Percentiles rank a stretch among this genome's conserved stretches.
phyloP scores from a whole-genome alignment of 2,797 vertebrate genomes.

The Ctenopoma kingsleyae region DNA sequence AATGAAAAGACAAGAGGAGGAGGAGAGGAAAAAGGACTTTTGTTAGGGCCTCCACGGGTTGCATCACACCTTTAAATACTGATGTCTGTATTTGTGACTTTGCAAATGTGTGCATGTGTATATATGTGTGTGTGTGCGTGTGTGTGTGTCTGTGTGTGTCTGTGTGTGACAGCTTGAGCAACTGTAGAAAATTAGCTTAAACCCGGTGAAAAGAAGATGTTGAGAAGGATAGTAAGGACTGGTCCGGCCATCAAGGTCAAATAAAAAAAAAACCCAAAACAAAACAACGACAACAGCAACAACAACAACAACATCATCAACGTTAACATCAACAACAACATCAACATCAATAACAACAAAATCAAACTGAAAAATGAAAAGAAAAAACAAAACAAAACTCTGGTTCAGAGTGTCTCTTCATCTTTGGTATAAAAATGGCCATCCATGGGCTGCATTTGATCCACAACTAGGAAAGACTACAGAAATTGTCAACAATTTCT shows the following conservation, averaged over 20 bases:
- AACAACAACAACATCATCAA: constrained; percentile 74
- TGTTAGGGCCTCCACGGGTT: constrained; percentile 47
- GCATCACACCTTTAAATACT: constrained; percentile 70
- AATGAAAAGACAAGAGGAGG: constrained; percentile 36
- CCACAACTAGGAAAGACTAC: constrained; percentile 98
- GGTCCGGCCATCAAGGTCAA: constrained; percentile 95
- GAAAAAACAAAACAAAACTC: constrained; percentile 73
- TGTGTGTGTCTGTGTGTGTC: constrained; percentile 31
- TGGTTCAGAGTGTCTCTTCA: constrained; percentile 95
- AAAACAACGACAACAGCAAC: constrained; percentile 73
- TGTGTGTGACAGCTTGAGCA: constrained; percentile 43
- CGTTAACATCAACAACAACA: constrained; percentile 73
- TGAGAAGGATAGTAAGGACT: constrained; percentile 87
- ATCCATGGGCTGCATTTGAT: constrained; percentile 96
- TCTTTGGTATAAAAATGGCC: constrained; percentile 99
- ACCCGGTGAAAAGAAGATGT: constrained; percentile 50
- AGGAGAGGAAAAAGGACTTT: constrained; percentile 26
- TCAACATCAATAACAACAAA: constrained; percentile 79
- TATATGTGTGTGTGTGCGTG: not conserved
- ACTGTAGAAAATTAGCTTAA: constrained; percentile 65
- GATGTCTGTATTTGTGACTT: constrained; percentile 25
- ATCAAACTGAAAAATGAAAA: constrained; percentile 79
- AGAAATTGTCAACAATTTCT: constrained; percentile 99
- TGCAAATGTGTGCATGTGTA: constrained; percentile 18
- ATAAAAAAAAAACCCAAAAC: constrained; percentile 77